Conservation (phyloP, 2,888 invertebrate species). For the Geophilus truncorum region DNA sequence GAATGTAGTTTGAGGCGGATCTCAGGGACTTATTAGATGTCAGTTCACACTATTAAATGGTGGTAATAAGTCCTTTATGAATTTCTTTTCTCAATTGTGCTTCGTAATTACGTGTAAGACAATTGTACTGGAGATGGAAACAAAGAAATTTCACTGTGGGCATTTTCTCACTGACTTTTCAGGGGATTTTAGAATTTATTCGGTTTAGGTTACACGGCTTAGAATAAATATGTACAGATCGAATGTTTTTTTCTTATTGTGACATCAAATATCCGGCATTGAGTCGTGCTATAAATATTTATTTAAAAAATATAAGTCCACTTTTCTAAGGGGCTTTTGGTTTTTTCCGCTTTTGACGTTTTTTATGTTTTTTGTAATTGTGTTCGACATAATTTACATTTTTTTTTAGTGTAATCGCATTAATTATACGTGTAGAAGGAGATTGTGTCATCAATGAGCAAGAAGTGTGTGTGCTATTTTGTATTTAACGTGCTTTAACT, state of each 20-base stretch:
- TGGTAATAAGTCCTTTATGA: too few relatives aligned
- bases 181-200: background rate
- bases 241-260: too few relatives aligned
- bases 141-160: background rate
- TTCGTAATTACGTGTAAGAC: background rate
- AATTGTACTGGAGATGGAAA: background rate
- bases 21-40: background rate
- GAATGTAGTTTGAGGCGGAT: background rate
- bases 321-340: background rate
- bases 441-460: background rate
- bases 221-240: too few relatives aligned
- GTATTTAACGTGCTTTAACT: background rate
- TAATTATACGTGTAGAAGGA: background rate
- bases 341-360: background rate
- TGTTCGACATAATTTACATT: too few relatives aligned
- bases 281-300: too few relatives aligned
- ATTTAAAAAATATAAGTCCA: background rate
- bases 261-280: too few relatives aligned
- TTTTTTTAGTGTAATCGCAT: background rate
- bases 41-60: background rate
- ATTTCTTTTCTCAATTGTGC: too few relatives aligned
- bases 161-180: background rate
- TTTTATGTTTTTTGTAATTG: background rate
- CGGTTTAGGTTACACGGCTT: too few relatives aligned
- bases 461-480: background rate